phyloP scores from a whole-genome alignment of 2,113 vertebrate genomes.

The Rhagologus leucostigma region DNA sequence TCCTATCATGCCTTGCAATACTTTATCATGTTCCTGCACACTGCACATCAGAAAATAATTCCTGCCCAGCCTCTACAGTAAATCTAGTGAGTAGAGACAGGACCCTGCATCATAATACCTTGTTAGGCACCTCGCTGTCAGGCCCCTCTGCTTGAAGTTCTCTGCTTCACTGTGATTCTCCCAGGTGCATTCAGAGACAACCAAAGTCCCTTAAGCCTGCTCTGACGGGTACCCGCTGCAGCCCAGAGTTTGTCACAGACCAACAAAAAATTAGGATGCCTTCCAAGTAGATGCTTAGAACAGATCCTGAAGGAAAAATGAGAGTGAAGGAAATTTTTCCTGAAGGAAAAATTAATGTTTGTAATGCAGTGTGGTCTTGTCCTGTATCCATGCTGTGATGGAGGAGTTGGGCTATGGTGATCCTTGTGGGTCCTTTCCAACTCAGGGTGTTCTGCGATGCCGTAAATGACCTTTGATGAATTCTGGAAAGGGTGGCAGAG shows the following conservation, averaged over 20 bases:
- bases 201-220: not conserved
- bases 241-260: not conserved
- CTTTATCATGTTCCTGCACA: not conserved
- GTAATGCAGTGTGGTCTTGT: not conserved
- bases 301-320: not conserved
- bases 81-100: not conserved
- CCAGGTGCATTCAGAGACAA: not conserved
- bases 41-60: not conserved
- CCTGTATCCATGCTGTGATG: not conserved
- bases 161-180: not conserved
- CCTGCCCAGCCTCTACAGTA: not conserved
- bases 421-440: not conserved
- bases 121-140: not conserved
- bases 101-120: not conserved
- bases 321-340: not conserved
- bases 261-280: not conserved
- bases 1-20: not conserved
- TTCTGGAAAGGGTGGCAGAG: not conserved
- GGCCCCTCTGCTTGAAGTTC: not conserved
- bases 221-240: not conserved
- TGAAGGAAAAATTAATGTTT: not conserved
- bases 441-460: not conserved
- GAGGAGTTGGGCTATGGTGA: not conserved
- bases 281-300: not conserved
- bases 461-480: not conserved